Conservation (phyloP, 2,797 vertebrate genomes). For the Psittacula derbiana region DNA sequence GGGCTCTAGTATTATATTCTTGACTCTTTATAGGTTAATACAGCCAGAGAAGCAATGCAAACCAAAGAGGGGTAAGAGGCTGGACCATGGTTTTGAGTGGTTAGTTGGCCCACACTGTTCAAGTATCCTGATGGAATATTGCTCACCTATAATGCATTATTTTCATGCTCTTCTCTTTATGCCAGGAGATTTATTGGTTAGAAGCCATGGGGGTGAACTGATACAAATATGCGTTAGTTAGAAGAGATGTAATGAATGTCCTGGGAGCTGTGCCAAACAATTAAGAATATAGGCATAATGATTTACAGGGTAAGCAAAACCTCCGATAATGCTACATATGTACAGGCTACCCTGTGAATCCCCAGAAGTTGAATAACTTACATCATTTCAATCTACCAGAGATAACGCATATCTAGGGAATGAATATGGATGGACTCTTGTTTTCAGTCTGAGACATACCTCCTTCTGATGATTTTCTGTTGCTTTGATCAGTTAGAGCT, state of each 20-base stretch:
- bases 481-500: background rate
- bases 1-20: background rate
- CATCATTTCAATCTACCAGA: background rate
- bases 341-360: background rate
- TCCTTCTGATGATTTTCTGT: background rate
- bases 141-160: background rate
- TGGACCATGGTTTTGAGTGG: background rate
- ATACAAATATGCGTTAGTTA: background rate
- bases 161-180: background rate
- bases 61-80: background rate
- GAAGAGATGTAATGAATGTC: conserved; percentile 15
- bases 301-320: conserved; percentile 1
- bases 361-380: background rate
- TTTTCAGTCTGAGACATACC: background rate
- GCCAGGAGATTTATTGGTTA: background rate
- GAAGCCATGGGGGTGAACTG: background rate
- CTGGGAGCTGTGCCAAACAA: conserved; percentile 35
- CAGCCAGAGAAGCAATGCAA: background rate
- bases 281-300: conserved; percentile 5
- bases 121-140: background rate
- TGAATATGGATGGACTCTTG: background rate
- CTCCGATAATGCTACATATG: background rate
- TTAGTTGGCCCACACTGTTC: background rate
- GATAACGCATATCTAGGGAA: background rate
- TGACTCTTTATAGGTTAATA: background rate